Evolutionary conservation across 1,140 invertebrate genomes (phyloP).

Genomic region (Eciton burchellii): DNA sequence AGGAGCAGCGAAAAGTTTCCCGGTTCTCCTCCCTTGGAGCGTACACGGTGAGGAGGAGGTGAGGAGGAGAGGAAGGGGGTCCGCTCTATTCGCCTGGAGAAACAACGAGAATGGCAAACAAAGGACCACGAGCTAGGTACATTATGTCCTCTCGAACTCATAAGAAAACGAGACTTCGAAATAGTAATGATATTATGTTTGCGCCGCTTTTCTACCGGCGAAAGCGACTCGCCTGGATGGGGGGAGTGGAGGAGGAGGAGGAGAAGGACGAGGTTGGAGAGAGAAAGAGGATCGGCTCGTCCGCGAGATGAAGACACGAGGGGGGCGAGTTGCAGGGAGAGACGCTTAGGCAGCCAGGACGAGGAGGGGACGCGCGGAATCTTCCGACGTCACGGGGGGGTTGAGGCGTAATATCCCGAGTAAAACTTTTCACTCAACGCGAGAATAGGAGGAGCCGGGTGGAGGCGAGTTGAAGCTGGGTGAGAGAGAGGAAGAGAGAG

Average conservation of each 20-base stretch:
- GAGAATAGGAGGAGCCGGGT: slow-evolving; percentile 75
- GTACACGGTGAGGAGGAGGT: background rate
- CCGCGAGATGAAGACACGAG: slow-evolving; percentile 7
- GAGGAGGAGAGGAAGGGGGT: background rate
- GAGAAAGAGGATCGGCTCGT: slow-evolving; percentile 20
- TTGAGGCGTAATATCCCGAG: slow-evolving; percentile 84
- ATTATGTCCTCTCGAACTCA: slow-evolving; percentile 82
- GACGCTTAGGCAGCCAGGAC: slow-evolving; percentile 38
- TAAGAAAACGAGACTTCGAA: slow-evolving; percentile 84
- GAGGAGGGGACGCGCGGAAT: slow-evolving; percentile 70
- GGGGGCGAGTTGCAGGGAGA: slow-evolving; percentile 55
- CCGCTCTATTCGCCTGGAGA: slow-evolving; percentile 61
- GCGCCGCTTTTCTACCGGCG: slow-evolving; percentile 65
- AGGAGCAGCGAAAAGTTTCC: slow-evolving; percentile 57
- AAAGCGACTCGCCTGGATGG: slow-evolving; percentile 10
- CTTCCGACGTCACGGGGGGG: slow-evolving; percentile 70
- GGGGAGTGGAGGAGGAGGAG: slow-evolving; percentile 13
- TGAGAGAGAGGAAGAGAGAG: too few species aligned
- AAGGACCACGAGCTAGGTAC: slow-evolving; percentile 76
- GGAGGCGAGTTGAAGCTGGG: slow-evolving; percentile 61
- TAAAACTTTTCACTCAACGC: slow-evolving; percentile 85
- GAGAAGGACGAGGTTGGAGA: background rate
- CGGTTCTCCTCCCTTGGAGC: slow-evolving; percentile 23
- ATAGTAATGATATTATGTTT: slow-evolving; percentile 85
- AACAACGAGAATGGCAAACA: slow-evolving; percentile 83